Evolutionary conservation across 2,888 invertebrate species (phyloP).

Genomic region (Apamea anceps): DNA sequence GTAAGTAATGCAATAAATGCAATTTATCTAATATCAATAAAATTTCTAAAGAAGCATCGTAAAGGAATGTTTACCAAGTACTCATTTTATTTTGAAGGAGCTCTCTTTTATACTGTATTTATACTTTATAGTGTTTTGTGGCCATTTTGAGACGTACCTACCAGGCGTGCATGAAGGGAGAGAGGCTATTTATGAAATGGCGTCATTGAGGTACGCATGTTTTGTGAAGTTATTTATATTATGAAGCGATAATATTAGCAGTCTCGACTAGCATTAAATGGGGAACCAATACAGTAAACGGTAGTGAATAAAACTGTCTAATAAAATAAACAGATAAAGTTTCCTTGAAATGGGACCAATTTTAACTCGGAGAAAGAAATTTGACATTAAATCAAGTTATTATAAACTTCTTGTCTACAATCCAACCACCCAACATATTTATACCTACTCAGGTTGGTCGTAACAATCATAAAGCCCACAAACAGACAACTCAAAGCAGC

Average conservation of each 20-base stretch:
- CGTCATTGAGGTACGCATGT: constrained; percentile 15
- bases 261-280: neutral
- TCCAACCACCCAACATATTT: neutral
- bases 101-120: constrained; percentile 21
- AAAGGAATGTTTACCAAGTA: constrained; percentile 15
- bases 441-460: neutral
- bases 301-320: neutral
- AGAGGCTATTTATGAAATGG: constrained; percentile 58
- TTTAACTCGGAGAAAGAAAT: neutral
- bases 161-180: constrained; percentile 36
- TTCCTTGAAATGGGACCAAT: neutral
- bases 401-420: neutral
- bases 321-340: neutral
- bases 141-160: constrained; percentile 39
- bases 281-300: neutral
- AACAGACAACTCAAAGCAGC: constrained; percentile 35
- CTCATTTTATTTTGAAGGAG: constrained; percentile 26
- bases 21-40: constrained; percentile 33
- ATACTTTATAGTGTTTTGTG: constrained; percentile 29
- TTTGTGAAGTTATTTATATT: constrained; percentile 16
- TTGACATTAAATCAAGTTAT: neutral
- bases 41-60: constrained; percentile 10
- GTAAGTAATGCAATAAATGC: neutral
- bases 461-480: constrained; percentile 41
- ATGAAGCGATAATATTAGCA: constrained; percentile 6